phyloP scores from a whole-genome alignment of 2,888 invertebrate genomes.

The Lycaena phlaeas region DNA sequence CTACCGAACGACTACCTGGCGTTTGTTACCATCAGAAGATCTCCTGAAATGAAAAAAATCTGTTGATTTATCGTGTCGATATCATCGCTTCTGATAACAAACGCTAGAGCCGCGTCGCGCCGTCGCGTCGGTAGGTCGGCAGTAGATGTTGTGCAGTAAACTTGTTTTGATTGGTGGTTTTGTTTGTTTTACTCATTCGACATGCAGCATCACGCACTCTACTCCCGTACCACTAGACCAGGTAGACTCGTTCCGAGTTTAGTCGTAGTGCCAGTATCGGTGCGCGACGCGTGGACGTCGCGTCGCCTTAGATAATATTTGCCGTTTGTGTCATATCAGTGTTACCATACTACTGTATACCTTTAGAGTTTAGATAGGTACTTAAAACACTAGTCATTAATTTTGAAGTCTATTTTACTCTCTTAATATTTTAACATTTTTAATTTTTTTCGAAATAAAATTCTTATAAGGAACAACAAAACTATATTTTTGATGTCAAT shows the following conservation, averaged over 20 bases:
- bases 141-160: not conserved
- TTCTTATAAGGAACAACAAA: too few relatives aligned
- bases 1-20: not conserved
- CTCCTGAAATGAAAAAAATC: too few relatives aligned
- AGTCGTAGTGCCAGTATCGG: not conserved
- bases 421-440: too few relatives aligned
- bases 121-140: not conserved
- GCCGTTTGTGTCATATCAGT: not conserved
- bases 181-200: not conserved
- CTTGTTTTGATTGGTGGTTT: not conserved
- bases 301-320: not conserved
- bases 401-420: not conserved
- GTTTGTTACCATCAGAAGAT: too few relatives aligned
- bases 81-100: too few relatives aligned
- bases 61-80: too few relatives aligned
- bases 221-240: not conserved
- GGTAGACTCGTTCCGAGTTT: constrained; percentile 2
- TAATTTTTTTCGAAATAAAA: not conserved
- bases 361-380: constrained; percentile 6
- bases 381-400: not conserved
- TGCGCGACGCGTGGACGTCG: too few relatives aligned
- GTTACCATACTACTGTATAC: too few relatives aligned
- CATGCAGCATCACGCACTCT: constrained; percentile 4
- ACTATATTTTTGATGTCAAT: too few relatives aligned
- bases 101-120: too few relatives aligned